Conservation (phyloP, 64 coral and sea anemone species). For the Astreopora myriophthalma region DNA sequence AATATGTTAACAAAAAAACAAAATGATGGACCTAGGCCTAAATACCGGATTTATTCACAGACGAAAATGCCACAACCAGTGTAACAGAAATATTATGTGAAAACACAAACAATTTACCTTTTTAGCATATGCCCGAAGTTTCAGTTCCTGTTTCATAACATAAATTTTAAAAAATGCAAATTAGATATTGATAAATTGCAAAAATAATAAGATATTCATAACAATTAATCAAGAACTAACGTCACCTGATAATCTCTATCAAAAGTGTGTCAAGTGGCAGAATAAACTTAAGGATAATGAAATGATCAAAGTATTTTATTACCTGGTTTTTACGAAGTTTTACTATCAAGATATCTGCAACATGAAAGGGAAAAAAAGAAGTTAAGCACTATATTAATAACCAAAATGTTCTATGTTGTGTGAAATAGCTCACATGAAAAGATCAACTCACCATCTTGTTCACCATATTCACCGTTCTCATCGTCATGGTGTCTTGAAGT, state of each 20-base stretch:
- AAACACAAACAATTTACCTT: slow-evolving; percentile 83
- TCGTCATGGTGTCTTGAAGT: slow-evolving; percentile 83
- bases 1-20: no score
- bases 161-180: not conserved
- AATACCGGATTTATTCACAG: no score
- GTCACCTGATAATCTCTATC: no score
- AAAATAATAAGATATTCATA: no score
- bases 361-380: not conserved
- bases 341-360: slow-evolving; percentile 95
- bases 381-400: not conserved
- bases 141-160: slow-evolving; percentile 73
- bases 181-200: not conserved
- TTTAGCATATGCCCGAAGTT: slow-evolving; percentile 92
- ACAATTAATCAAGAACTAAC: no score
- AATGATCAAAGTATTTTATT: not conserved
- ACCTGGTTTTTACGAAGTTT: slow-evolving; percentile 99
- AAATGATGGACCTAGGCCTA: no score
- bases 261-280: no score
- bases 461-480: slow-evolving; percentile 84
- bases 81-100: not conserved
- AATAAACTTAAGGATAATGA: no score
- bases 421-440: no score
- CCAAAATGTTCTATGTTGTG: no score
- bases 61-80: no score
- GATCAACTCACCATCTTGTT: slow-evolving; percentile 68